phyloP scores from a whole-genome alignment of 2,888 invertebrate species.

The Trimorus sp. region DNA sequence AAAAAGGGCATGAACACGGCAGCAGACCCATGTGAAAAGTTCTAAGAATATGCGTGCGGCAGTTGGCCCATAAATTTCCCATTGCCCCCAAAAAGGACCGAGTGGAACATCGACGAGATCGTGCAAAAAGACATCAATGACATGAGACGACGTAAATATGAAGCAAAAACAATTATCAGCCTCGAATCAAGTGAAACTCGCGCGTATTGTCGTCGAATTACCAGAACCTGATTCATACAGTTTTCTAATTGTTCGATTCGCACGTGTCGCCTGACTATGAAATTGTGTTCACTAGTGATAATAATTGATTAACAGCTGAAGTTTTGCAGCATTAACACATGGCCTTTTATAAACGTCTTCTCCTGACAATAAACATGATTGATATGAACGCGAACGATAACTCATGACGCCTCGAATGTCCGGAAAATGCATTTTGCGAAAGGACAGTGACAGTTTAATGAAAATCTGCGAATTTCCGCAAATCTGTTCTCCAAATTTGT shows the following conservation, averaged over 20 bases:
- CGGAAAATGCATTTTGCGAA: too few relatives aligned
- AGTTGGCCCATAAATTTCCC: constrained; percentile 49
- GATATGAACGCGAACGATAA: constrained; percentile 3
- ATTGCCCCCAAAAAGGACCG: constrained; percentile 25
- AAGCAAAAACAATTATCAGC: not conserved
- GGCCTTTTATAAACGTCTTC: constrained; percentile 10
- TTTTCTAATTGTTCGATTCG: too few relatives aligned
- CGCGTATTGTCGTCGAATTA: not conserved
- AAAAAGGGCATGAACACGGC: constrained; percentile 37
- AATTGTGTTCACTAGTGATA: not conserved
- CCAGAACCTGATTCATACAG: not conserved
- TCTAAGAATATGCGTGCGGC: constrained; percentile 50
- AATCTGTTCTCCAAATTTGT: not conserved
- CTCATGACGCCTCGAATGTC: not conserved
- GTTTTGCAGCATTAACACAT: constrained; percentile 6
- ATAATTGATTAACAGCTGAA: not conserved
- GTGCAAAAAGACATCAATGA: constrained; percentile 20
- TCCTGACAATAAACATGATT: constrained; percentile 21
- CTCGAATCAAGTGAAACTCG: too few relatives aligned
- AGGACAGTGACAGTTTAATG: not conserved
- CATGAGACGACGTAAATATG: constrained; percentile 34
- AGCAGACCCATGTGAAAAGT: constrained; percentile 43
- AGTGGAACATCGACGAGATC: constrained; percentile 45
- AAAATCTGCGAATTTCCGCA: not conserved
- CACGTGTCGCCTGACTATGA: too few relatives aligned